Evolutionary conservation across 2,113 vertebrate species (phyloP), one percentile per base, ranked within the genome.

Genomic region (Rissa tridactyla): DNA sequence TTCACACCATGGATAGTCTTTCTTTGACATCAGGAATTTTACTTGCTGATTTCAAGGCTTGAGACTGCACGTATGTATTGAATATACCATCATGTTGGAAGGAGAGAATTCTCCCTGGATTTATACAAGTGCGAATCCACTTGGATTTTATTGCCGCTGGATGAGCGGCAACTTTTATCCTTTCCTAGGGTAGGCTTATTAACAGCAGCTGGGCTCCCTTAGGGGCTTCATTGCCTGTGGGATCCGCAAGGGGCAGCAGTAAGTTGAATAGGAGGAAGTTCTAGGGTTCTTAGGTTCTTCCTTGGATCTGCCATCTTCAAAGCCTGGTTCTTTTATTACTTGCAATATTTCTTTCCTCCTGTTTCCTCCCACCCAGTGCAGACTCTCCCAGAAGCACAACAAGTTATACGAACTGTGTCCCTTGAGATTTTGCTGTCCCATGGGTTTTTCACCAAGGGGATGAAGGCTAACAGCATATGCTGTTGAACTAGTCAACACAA

Each of bases 1-100:
- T 94, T 96, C 90, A 96, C 96, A 96, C 96, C 69, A 57, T 16
- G 75, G 94, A 60, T 91, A 92, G 93, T 95, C 92, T 96, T 96
- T 92, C 96, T 98, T 94, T 96, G 97, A 96, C 97, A 93, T 68
- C 85, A 66, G 66, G 95, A 93, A 96, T 97, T 98, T 97, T 97
- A 97, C 96, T 97, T 98, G 96, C 96, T 97, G 88, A 97, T 98
- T 97, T 91, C 20, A 23, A 84, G 75, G 44, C 91, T 96, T 71
- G 83, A 90, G 78, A 88, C 83, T 82, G 46, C 70, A 52, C 8
- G 12, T 55, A 23, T 61, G 46, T 82, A 61, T 83, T 86, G 84
- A 92, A 72, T 58, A 70, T 83, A 81, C 57, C 75, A 64, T 77
- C 92, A 64, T 25, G 58, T 34, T 72, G 79, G 89, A 91, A 85